Percentiles rank a stretch among this genome's conserved stretches.
Conservation (phyloP, 2,797 vertebrate species). For the Simalia tracyae region DNA sequence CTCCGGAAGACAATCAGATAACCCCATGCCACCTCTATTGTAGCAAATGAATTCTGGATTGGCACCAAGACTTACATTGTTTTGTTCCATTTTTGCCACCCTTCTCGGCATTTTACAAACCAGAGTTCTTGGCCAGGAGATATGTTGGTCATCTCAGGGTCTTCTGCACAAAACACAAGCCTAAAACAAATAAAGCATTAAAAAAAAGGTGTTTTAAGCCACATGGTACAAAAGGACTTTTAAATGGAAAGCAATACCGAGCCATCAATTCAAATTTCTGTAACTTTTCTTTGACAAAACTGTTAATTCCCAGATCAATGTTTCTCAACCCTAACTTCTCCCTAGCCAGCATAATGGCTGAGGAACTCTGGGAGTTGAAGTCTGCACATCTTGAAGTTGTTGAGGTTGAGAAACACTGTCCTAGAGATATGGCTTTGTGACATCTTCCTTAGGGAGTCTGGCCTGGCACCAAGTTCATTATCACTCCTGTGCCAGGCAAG, state of each 20-base stretch:
- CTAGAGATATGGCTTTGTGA: background rate
- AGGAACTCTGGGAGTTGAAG: background rate
- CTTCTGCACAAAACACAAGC: constrained; percentile 86
- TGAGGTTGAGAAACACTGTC: background rate
- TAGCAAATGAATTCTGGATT: background rate
- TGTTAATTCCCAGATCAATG: background rate
- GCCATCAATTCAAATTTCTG: background rate
- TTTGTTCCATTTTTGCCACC: constrained; percentile 84
- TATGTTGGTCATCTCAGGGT: constrained; percentile 77
- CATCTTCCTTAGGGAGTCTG: background rate
- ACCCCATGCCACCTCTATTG: background rate
- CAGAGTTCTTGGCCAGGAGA: constrained; percentile 83
- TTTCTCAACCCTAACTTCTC: background rate
- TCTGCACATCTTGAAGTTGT: background rate
- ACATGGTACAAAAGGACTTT: background rate
- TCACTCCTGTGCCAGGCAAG: background rate
- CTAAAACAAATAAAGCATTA: constrained; percentile 64
- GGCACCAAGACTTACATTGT: constrained; percentile 75
- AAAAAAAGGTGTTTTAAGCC: background rate
- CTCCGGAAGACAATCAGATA: background rate
- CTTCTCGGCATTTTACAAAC: constrained; percentile 86
- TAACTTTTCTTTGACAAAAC: background rate
- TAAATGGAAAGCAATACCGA: background rate
- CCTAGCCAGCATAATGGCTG: background rate
- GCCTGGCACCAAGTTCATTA: too few relatives aligned